These are phyloP conservation scores for Mustela nigripes DNA, from an alignment of 2,113 vertebrate species.

Conservation along the genomic window DNA sequence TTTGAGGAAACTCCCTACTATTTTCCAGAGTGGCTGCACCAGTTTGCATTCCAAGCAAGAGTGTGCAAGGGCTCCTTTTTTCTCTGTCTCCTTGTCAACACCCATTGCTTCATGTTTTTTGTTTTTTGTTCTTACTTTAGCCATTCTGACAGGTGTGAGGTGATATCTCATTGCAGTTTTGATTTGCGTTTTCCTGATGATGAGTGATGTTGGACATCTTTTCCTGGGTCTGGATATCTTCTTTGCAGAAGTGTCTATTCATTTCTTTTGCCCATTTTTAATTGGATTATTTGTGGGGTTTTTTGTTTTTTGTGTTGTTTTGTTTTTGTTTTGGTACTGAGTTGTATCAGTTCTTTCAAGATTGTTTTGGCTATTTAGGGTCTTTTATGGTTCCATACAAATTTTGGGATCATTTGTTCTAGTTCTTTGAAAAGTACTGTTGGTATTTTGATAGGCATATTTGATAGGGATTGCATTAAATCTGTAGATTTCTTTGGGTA, in stretches of 20 bases:
- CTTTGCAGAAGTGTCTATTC: not conserved
- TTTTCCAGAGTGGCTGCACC: not conserved
- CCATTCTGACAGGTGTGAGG: not conserved
- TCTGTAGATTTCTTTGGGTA: not conserved
- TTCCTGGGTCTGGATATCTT: too few species aligned
- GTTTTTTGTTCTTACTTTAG: not conserved
- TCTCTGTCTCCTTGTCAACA: not conserved
- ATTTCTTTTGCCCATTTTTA: not conserved
- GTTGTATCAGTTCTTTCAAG: not conserved
- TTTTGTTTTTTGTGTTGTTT: not conserved
- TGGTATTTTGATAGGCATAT: too few species aligned
- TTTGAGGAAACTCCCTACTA: not conserved
- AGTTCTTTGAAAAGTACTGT: too few species aligned
- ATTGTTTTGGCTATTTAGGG: too few species aligned
- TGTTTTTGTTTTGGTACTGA: not conserved
- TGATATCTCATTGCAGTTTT: not conserved
- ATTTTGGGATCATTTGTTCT: too few species aligned
- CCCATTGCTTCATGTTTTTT: not conserved
- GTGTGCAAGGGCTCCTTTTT: not conserved
- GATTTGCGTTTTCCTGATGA: too few species aligned
- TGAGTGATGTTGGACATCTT: too few species aligned
- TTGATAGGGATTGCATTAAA: not conserved
- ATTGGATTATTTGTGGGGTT: not conserved
- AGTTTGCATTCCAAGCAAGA: not conserved
- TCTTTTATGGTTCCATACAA: too few species aligned